Evolutionary conservation across 2,113 vertebrate genomes (phyloP).

Genomic region (Centrocercus urophasianus): DNA sequence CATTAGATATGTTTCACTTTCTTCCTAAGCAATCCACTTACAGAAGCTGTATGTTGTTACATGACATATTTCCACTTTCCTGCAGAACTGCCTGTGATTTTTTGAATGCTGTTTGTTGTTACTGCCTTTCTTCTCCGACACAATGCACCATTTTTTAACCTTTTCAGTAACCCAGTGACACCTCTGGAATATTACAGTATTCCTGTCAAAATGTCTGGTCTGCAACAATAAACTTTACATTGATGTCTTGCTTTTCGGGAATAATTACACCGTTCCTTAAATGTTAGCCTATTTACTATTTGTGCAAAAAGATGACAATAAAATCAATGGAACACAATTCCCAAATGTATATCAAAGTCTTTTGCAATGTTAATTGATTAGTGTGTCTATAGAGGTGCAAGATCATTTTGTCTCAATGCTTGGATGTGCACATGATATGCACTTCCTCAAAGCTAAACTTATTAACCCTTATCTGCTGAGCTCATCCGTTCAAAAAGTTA

Average conservation of each 20-base stretch:
- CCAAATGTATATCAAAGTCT: constrained; percentile 76
- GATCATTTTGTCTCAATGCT: constrained; percentile 12
- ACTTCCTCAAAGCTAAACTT: constrained; percentile 23
- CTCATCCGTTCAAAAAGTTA: constrained; percentile 40
- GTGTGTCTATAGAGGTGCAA: constrained; percentile 33
- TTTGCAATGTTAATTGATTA: constrained; percentile 76
- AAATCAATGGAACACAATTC: constrained; percentile 80
- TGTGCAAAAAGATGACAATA: constrained; percentile 82
- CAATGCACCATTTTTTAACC: constrained; percentile 67
- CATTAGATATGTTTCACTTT: constrained; percentile 43
- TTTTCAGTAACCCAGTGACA: constrained; percentile 71
- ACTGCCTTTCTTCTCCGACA: constrained; percentile 20
- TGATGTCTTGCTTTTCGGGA: constrained; percentile 85
- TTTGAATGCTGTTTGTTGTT: constrained; percentile 54
- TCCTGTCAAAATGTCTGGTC: constrained; percentile 74
- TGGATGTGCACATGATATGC: not conserved
- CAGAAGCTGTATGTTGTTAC: constrained; percentile 35
- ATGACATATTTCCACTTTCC: constrained; percentile 54
- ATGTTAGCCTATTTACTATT: constrained; percentile 81
- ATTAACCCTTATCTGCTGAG: constrained; percentile 43
- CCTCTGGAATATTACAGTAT: constrained; percentile 65
- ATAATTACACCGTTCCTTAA: constrained; percentile 82
- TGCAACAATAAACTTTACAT: constrained; percentile 80
- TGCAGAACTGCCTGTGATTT: constrained; percentile 44
- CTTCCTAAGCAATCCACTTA: constrained; percentile 16